Base-by-base conservation (phyloP, 2,113 vertebrate species). In the Oostethus manadensis region DNA sequence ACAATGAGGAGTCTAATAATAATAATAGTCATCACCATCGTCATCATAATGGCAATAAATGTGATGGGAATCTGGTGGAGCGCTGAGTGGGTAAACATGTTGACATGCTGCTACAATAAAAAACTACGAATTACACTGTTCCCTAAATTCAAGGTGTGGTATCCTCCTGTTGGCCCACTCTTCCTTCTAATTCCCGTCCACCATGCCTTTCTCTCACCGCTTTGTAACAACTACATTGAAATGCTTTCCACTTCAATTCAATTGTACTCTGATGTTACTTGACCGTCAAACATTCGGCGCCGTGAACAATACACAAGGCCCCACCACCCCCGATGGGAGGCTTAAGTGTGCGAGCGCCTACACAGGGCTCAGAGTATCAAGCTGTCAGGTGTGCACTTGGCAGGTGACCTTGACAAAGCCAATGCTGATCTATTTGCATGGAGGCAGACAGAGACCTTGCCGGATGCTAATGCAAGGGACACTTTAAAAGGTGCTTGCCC, bases 391-490 rank as follows among this genome's bases (percentile, higher is more conserved):
- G 51, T 74, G 70, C 5, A 49, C 67, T 64, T 89, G 86, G 85
- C 86, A 83, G 83, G 81, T 81, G 83, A 81, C 84, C 79, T 85
- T 83, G 83, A 88, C 84, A 85, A 88, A 84, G 77, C 72, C 81
- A 83, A 80, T 78, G 76, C 77, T 71, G 73, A 86, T 88, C 86
- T 86, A 83, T 87, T 87, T 85, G 80, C 80, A 64, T 73, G 47
- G 16, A 55, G 59, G 76, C 84, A 76, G 75, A 70, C 79, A 10
- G 63, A 54, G 80, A 84, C 88, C 82, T 83, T 81, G 84, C 84
- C 81, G 85, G 71, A 84, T 82, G 78, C 80, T 87, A 85, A 89
- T 86, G 67, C 70, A 74, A 68, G 79, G 77, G 81, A 82, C 83
- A 79, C 74, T 74, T 84, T 73, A 67, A 74, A 58, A 86, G 77